A percentile compares a stretch with the other conserved stretches of the same genome.
These are phyloP conservation scores for Coturnix japonica DNA, from an alignment of 2,113 vertebrate genomes.

Conservation along the genomic window DNA sequence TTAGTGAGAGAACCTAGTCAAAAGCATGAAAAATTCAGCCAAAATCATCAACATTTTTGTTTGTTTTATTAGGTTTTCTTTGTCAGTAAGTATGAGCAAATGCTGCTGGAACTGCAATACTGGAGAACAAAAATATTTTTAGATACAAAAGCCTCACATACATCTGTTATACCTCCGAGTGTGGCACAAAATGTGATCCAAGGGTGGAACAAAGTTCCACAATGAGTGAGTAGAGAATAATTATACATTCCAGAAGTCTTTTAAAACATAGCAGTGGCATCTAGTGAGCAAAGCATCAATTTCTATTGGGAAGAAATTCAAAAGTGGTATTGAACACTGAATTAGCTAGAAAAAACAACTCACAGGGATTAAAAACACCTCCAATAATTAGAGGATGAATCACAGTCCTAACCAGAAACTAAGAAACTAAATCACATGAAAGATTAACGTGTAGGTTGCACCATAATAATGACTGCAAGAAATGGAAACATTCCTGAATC, in stretches of 20 bases:
- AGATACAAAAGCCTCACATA: constrained; percentile 3
- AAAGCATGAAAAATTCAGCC: constrained; percentile 39
- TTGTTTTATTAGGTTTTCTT: constrained; percentile 41
- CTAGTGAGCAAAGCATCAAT: constrained; percentile 48
- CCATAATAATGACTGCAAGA: constrained; percentile 32
- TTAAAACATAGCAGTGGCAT: constrained; percentile 48
- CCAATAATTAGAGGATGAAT: constrained; percentile 50
- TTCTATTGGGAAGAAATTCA: constrained; percentile 43
- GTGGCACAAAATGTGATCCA: constrained; percentile 2
- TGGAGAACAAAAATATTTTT: constrained; percentile 47
- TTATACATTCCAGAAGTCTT: constrained; percentile 46
- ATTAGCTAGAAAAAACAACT: constrained; percentile 46
- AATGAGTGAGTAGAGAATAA: neutral
- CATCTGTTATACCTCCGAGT: constrained; percentile 26
- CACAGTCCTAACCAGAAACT: constrained; percentile 53
- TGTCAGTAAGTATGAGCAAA: constrained; percentile 24
- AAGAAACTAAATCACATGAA: constrained; percentile 43
- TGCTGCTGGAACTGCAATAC: neutral
- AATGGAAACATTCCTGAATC: constrained; percentile 37
- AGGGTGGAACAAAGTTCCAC: constrained; percentile 20
- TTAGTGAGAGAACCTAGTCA: constrained; percentile 41
- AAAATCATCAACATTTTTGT: constrained; percentile 19
- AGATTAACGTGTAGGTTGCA: constrained; percentile 33
- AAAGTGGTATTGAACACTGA: constrained; percentile 9
- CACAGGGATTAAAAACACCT: constrained; percentile 35